A percentile compares a stretch with the other conserved stretches of the same genome.
Evolutionary conservation across 2,888 invertebrate genomes (phyloP).

Genomic region (Drosophila mercatorum): DNA sequence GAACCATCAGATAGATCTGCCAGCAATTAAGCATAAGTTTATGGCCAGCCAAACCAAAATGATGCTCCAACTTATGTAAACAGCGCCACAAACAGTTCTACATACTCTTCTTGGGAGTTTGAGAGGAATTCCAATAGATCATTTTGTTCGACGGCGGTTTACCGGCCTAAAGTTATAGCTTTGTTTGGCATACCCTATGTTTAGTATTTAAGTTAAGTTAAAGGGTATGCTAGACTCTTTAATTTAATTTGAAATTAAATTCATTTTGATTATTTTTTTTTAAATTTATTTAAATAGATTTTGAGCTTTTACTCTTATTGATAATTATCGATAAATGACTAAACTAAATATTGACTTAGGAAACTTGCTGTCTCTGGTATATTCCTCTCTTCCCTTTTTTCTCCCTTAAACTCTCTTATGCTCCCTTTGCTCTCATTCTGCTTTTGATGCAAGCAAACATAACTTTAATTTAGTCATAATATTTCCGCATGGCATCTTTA

Average conservation of each 20-base stretch:
- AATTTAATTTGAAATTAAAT: too few relatives aligned
- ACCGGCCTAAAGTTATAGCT: constrained; percentile 46
- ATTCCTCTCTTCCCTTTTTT: not conserved
- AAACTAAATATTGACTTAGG: not conserved
- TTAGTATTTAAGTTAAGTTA: too few relatives aligned
- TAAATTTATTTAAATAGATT: not conserved
- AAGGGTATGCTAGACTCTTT: not conserved
- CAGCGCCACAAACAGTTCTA: constrained; percentile 34
- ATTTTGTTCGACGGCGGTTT: constrained; percentile 58
- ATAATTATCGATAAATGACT: not conserved
- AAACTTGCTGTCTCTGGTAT: not conserved
- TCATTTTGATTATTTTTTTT: not conserved
- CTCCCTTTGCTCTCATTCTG: too few relatives aligned
- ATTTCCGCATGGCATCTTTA: not conserved
- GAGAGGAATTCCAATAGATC: constrained; percentile 66
- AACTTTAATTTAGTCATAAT: not conserved
- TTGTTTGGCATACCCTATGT: constrained; percentile 2
- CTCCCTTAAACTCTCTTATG: not conserved
- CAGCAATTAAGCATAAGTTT: constrained; percentile 68
- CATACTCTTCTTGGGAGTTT: constrained; percentile 20
- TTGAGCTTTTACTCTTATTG: not conserved
- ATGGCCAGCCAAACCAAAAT: constrained; percentile 47
- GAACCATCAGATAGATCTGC: constrained; percentile 64
- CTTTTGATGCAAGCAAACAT: not conserved
- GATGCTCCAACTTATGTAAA: constrained; percentile 61